Base-by-base conservation (phyloP, 1,140 invertebrate species). In the Nasonia longicornis region DNA sequence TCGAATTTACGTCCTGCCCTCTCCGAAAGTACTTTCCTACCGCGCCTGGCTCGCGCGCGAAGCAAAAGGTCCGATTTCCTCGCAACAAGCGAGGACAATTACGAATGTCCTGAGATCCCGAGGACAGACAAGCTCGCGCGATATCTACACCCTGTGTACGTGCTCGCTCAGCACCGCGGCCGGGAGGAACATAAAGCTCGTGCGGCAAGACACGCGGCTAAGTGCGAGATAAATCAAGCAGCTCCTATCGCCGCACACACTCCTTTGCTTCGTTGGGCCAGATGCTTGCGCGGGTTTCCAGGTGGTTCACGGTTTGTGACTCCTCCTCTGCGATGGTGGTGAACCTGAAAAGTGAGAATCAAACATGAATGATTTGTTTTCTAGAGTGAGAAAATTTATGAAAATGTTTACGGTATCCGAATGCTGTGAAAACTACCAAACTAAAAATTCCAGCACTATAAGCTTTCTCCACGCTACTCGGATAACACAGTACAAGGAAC, bases 201-300 rank as follows among this genome's bases (percentile, higher is more conserved):
- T n/a, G 64, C 77, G 84, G 84, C 84, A 85, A 86, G 87, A 86
- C 84, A 84, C 72, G 20, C 83, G 77, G 85, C 87, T 89, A 88
- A 90, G 89, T 89, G 88, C 88, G 86, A 90, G 88, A 91, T 90
- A 90, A 88, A 90, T 90, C 90, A 90, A 86, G 87, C 80, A 26
- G 26, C 85, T 87, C 86, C 86, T 88, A 89, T 88, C 85, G 84
- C 82, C 58, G 69, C 71, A 69, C 82, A 76, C 82, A 76, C 70
- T 76, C 82, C 73, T 75, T 52, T 69, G 45, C 69, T 67, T 45
- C 63, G 38, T 42, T 42, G 38, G 10, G 38, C 38, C 38, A 42
- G 38, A 48, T 48, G 45, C 45, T 42, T 42, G 12, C 16, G 11
- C 48, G 48, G 8, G 48, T 16, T 52, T 52, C 16, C 48, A 52